These are phyloP conservation scores for Rhinoderma darwinii DNA, from an alignment of 2,113 vertebrate species.

Conservation along the genomic window DNA sequence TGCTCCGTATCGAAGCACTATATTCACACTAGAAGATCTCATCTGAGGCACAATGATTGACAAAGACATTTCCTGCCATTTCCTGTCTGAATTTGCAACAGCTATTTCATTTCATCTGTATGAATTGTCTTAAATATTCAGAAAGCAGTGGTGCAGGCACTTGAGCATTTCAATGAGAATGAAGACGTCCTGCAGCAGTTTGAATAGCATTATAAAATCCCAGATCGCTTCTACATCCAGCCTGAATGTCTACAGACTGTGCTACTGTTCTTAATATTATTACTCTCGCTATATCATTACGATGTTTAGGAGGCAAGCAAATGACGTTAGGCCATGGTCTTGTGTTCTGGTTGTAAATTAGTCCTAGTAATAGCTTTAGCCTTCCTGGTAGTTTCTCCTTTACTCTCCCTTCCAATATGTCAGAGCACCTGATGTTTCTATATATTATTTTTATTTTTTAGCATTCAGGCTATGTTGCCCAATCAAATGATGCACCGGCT, in stretches of 20 bases:
- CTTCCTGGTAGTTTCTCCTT: not conserved
- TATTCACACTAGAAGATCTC: conserved; percentile 42
- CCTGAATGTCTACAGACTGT: not conserved
- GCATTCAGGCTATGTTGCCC: too few species aligned
- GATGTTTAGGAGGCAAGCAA: not conserved
- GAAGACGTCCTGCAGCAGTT: conserved; percentile 40
- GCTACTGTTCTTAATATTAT: not conserved
- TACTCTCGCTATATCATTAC: not conserved
- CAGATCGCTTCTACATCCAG: conserved; percentile 13
- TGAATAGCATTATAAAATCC: conserved; percentile 39
- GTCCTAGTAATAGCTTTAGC: not conserved
- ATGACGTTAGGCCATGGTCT: not conserved
- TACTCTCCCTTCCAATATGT: too few species aligned
- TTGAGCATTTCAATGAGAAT: conserved; percentile 36
- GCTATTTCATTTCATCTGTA: conserved; percentile 40
- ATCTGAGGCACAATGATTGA: conserved; percentile 35
- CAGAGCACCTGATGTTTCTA: too few species aligned
- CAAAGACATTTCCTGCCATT: conserved; percentile 54
- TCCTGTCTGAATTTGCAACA: conserved; percentile 30
- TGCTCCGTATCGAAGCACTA: conserved; percentile 26
- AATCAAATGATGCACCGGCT: too few species aligned
- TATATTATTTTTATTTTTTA: too few species aligned
- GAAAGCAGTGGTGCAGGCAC: conserved; percentile 39
- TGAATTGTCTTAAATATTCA: conserved; percentile 48
- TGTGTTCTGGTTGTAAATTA: not conserved